phyloP scores from a whole-genome alignment of 2,113 vertebrate species.

The Elaphurus davidianus region DNA sequence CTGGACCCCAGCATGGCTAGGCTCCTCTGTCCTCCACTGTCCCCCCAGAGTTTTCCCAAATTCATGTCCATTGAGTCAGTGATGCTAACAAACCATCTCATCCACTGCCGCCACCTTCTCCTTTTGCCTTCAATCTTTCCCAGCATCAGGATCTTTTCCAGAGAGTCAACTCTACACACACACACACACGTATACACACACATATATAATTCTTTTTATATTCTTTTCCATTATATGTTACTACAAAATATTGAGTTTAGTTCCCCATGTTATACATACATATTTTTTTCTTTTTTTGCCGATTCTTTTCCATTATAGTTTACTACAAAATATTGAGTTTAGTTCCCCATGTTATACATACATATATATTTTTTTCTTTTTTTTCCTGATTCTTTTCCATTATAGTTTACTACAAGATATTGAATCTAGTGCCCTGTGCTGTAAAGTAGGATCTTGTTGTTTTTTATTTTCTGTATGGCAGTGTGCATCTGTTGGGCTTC shows the following conservation, averaged over 20 bases:
- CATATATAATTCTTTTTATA: not conserved
- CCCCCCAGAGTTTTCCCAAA: not conserved
- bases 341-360: not conserved
- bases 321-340: not conserved
- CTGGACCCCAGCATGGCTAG: not conserved
- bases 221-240: not conserved
- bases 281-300: not conserved
- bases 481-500: not conserved
- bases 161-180: not conserved
- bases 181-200: not conserved
- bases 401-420: not conserved
- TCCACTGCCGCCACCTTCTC: not conserved
- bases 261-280: not conserved
- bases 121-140: not conserved
- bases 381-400: not conserved
- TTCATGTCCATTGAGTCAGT: not conserved
- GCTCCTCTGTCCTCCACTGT: not conserved
- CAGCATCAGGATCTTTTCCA: not conserved
- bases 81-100: not conserved
- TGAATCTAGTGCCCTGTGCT: not conserved
- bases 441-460: not conserved
- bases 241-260: not conserved
- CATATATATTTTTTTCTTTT: not conserved
- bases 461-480: not conserved
- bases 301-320: not conserved